These are phyloP conservation scores for Apodemus agrarius DNA, from an alignment of 2,797 vertebrate species.

Conservation along the genomic window DNA sequence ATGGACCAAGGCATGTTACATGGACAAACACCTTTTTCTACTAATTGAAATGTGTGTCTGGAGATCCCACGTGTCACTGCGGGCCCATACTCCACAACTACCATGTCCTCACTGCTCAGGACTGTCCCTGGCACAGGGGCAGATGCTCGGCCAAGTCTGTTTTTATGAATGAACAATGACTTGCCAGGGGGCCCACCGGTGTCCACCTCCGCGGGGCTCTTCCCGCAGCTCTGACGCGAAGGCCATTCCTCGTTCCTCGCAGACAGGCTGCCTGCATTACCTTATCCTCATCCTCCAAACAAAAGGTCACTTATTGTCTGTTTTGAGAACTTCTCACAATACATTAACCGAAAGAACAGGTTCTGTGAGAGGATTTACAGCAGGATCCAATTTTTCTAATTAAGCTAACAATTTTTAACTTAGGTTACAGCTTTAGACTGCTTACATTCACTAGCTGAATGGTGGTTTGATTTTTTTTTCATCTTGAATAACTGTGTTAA, in stretches of 20 bases:
- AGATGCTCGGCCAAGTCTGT: neutral
- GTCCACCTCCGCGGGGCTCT: neutral
- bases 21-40: neutral
- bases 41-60: neutral
- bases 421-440: neutral
- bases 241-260: neutral
- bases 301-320: neutral
- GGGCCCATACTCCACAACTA: neutral
- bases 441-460: conserved; percentile 4
- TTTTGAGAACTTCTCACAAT: neutral
- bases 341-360: neutral
- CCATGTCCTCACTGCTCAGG: neutral
- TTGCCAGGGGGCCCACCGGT: neutral
- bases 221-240: neutral
- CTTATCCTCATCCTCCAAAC: neutral
- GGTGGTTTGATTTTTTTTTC: conserved; percentile 14
- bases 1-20: neutral
- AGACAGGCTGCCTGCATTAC: neutral
- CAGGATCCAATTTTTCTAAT: neutral
- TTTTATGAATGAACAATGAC: conserved; percentile 13
- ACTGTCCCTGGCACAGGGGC: neutral
- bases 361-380: conserved; percentile 11
- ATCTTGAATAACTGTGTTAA: neutral
- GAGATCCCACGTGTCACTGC: neutral
- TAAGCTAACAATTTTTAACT: neutral